phyloP scores from a whole-genome alignment of 2,113 vertebrate genomes.

The Antennarius striatus region DNA sequence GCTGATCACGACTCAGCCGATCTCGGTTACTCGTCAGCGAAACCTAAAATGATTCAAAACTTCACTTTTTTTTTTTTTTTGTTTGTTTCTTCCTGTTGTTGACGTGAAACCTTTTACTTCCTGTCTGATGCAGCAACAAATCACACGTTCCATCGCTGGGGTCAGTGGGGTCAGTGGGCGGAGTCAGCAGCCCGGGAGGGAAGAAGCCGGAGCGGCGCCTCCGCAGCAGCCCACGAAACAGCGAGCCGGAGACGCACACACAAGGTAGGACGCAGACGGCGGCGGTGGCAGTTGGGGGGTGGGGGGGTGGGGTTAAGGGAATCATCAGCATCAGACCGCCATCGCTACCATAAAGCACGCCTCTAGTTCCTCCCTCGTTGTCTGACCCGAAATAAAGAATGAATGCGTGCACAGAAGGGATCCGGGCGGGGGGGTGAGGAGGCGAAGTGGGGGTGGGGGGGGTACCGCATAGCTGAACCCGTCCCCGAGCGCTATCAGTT shows the following conservation, averaged over 20 bases:
- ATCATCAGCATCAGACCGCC: no score
- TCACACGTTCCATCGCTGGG: conserved; percentile 73
- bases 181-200: conserved; percentile 75
- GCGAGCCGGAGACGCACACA: conserved; percentile 83
- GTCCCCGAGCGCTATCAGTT: conserved; percentile 73
- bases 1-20: no score
- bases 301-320: no score
- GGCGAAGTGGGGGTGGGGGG: conserved; percentile 36
- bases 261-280: conserved; percentile 55
- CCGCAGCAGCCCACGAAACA: conserved; percentile 89
- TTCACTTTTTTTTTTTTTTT: not conserved
- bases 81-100: no score
- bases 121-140: conserved; percentile 63
- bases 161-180: conserved; percentile 77
- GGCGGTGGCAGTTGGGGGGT: no score
- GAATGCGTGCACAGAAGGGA: conserved; percentile 53
- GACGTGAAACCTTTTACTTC: not conserved
- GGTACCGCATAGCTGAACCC: conserved; percentile 70
- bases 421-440: not conserved
- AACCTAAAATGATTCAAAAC: not conserved
- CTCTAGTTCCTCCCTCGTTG: conserved; percentile 32
- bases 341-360: conserved; percentile 31
- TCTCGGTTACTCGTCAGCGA: no score
- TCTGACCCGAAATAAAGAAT: conserved; percentile 29
- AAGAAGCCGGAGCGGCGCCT: conserved; percentile 89